Evolutionary conservation across 2,113 vertebrate species (phyloP), one percentile per base, ranked within the genome.

Genomic region (Thomomys bottae): DNA sequence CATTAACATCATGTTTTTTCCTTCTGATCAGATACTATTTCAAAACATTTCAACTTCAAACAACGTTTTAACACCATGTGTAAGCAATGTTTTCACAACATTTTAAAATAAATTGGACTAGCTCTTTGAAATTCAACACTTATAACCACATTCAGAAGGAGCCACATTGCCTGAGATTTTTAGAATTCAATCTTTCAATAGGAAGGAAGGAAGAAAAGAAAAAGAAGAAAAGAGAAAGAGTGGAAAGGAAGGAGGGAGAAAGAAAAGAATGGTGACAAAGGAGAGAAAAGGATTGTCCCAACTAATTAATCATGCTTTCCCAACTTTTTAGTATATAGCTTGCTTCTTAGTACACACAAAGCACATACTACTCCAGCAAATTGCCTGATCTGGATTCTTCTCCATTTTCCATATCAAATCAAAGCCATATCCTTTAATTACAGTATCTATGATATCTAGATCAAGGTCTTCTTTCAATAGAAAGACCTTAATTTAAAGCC

Each of bases 41-140:
- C 66, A 88, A 94, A 95, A 90, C 30, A 95, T 68, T 87, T 85
- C 36, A n/a, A 66, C 85, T 34, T 93, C 78, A 91, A 87, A 87
- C 73, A 85, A 59, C 57, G 73, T 89, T 87, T 82, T 85, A 91
- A 91, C 64, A 90, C 11, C 11, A 79, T 38, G 24, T 36, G 32
- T 73, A 87, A 75, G 59, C 63, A 84, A 76, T 71, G 36, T 70
- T 92, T 94, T 72, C 15, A 87, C 18, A 89, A 67, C 82, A 30
- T 59, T 80, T 89, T 84, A 82, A 83, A 61, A 68, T 85, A 87
- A 88, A 40, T 76, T 40, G 10, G 24, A 73, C 54, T 54, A 91
- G 73, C 1, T 80, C 57, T 84, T 42, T 92, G 83, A 93, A 94
- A 93, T 36, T 92, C 40, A 89, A 88, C 54, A 66, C 59, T 82